Percentiles rank a stretch among this genome's conserved stretches.
Evolutionary conservation across 2,113 vertebrate genomes (phyloP).

Genomic region (Puntigrus tetrazona): DNA sequence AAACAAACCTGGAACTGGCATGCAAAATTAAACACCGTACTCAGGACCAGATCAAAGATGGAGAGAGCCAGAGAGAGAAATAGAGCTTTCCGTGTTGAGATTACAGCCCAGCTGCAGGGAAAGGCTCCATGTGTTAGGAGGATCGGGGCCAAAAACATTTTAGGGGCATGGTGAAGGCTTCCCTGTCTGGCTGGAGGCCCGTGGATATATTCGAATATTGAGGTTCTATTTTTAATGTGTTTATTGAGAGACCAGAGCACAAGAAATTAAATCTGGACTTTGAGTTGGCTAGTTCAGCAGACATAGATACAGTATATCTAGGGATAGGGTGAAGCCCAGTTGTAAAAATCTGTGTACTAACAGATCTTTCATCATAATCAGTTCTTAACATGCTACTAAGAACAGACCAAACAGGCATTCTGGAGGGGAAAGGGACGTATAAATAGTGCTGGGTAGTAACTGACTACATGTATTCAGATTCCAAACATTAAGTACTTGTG

Average conservation of each 20-base stretch:
- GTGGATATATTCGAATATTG: slow-evolving; percentile 15
- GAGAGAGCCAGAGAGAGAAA: not conserved
- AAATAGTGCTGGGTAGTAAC: no score
- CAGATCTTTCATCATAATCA: slow-evolving; percentile 34
- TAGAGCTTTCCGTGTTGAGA: slow-evolving; percentile 14
- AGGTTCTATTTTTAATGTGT: slow-evolving; percentile 47
- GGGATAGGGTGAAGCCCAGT: not conserved
- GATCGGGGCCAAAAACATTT: slow-evolving; percentile 27
- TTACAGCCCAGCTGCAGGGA: not conserved
- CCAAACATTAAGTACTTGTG: no score
- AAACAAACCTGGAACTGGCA: slow-evolving; percentile 22
- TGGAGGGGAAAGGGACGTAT: not conserved
- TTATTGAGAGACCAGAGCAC: slow-evolving; percentile 19
- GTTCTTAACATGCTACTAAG: slow-evolving; percentile 12
- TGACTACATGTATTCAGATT: no score
- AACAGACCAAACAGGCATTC: not conserved
- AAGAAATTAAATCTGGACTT: slow-evolving; percentile 33
- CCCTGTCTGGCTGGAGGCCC: slow-evolving; percentile 21
- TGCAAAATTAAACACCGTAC: slow-evolving; percentile 28
- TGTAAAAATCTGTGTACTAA: slow-evolving; percentile 30
- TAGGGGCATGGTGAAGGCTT: slow-evolving; percentile 19
- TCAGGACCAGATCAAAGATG: slow-evolving; percentile 1
- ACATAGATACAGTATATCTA: slow-evolving; percentile 28
- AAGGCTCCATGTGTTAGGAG: not conserved
- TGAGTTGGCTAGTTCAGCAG: slow-evolving; percentile 4